Percentiles rank a stretch among this genome's conserved stretches.
phyloP scores from a whole-genome alignment of 2,113 vertebrate genomes.

The Isichthys henryi region DNA sequence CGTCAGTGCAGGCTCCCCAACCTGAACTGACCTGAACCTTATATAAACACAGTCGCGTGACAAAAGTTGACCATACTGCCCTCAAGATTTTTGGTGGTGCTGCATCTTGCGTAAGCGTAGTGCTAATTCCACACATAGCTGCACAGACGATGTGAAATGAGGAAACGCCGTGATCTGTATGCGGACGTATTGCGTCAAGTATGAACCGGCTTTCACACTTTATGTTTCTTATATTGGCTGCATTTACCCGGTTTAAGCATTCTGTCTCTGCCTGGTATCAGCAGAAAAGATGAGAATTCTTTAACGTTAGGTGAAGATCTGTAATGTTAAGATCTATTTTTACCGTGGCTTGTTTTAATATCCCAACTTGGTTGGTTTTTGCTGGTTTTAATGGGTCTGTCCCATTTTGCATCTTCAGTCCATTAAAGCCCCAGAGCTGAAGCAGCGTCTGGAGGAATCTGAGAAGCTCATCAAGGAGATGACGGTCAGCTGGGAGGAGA shows the following conservation, averaged over 20 bases:
- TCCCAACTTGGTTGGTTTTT: background rate
- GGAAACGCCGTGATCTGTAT: background rate
- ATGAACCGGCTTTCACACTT: background rate
- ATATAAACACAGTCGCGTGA: background rate
- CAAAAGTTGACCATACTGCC: background rate
- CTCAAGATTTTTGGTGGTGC: background rate
- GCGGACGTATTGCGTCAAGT: background rate
- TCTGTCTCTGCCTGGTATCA: background rate
- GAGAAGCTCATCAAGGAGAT: slow-evolving; percentile 92
- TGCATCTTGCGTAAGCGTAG: background rate
- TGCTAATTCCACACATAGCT: background rate
- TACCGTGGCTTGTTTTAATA: background rate
- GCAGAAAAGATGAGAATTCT: background rate
- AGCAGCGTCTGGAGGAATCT: slow-evolving; percentile 72
- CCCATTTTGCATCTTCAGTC: slow-evolving; percentile 27
- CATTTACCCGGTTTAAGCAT: background rate
- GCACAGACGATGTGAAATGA: background rate
- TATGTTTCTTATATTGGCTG: background rate
- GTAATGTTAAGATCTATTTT: background rate
- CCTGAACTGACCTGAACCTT: background rate
- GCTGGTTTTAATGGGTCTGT: background rate
- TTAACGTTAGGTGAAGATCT: background rate
- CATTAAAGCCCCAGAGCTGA: slow-evolving; percentile 49
- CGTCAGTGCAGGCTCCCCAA: too few species aligned
- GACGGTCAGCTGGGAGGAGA: slow-evolving; percentile 92